Evolutionary conservation across 2,888 invertebrate genomes (phyloP).

Genomic region (Malthinus seriepunctatus): DNA sequence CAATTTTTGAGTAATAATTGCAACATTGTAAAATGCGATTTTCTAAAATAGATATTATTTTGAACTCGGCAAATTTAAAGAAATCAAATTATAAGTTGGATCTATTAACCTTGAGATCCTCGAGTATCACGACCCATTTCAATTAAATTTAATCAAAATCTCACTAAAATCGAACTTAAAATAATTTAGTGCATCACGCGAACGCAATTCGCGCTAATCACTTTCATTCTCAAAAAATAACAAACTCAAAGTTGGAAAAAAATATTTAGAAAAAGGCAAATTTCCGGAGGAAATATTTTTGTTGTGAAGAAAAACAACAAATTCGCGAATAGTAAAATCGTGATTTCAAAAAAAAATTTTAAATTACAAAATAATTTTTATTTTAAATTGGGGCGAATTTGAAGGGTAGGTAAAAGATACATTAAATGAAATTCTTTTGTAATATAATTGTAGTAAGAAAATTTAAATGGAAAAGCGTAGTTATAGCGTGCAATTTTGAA

Average conservation of each 20-base stretch:
- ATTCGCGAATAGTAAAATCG: no score
- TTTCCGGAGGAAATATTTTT: slow-evolving; percentile 21
- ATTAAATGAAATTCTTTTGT: background rate
- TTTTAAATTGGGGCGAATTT: no score
- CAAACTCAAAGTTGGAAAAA: slow-evolving; percentile 12
- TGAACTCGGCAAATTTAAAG: no score
- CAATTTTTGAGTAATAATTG: no score
- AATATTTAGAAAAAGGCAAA: slow-evolving; percentile 20
- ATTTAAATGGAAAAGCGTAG: background rate
- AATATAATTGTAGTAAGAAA: background rate
- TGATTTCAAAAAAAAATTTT: no score
- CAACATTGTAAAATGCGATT: no score
- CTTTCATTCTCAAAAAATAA: slow-evolving; percentile 32
- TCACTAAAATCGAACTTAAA: slow-evolving; percentile 35
- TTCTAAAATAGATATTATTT: no score
- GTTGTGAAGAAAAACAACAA: no score
- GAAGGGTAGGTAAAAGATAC: no score
- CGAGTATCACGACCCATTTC: slow-evolving; percentile 36
- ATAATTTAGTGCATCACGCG: slow-evolving; percentile 35
- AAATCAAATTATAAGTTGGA: slow-evolving; percentile 2
- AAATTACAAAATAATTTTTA: no score
- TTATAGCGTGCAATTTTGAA: slow-evolving; percentile 42
- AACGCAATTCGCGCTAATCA: slow-evolving; percentile 32
- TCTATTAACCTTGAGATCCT: slow-evolving; percentile 38
- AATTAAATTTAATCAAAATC: slow-evolving; percentile 37